Percentiles rank a stretch among this genome's conserved stretches.
phyloP scores from a whole-genome alignment of 2,113 vertebrate genomes.

The Sarotherodon lohbergeri region DNA sequence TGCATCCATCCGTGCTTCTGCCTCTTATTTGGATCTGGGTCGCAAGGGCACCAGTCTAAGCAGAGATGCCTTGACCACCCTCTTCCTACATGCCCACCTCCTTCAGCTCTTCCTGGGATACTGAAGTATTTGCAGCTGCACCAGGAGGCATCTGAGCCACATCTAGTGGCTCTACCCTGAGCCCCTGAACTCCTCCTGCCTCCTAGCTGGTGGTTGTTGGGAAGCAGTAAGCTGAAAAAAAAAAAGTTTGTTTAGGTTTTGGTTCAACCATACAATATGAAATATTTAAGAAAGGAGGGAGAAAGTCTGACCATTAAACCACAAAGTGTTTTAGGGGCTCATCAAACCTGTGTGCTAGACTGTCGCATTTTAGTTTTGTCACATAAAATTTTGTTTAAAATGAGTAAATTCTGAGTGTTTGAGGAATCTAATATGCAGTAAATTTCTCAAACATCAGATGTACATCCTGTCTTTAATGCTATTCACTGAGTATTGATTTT shows the following conservation, averaged over 20 bases:
- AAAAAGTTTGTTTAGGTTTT: background rate
- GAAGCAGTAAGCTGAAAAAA: background rate
- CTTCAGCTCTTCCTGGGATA: accelerated
- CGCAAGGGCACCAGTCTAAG: background rate
- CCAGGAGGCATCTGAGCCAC: background rate
- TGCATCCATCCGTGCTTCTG: background rate
- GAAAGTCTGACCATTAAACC: background rate
- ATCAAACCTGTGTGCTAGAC: background rate
- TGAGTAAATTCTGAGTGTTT: background rate
- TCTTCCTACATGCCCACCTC: background rate
- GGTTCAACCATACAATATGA: background rate
- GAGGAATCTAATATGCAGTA: accelerated
- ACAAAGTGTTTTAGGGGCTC: background rate
- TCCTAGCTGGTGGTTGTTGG: background rate
- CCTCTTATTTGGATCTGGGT: background rate
- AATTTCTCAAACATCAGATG: background rate
- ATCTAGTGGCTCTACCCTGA: background rate
- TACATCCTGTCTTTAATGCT: background rate
- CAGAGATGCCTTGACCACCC: accelerated
- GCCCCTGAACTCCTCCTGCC: accelerated
- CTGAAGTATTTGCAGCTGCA: background rate
- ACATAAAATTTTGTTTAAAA: background rate
- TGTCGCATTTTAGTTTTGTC: background rate
- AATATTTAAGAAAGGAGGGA: background rate
- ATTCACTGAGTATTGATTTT: background rate